Conservation (phyloP, 2,888 invertebrate genomes). For the Acronicta alni region DNA sequence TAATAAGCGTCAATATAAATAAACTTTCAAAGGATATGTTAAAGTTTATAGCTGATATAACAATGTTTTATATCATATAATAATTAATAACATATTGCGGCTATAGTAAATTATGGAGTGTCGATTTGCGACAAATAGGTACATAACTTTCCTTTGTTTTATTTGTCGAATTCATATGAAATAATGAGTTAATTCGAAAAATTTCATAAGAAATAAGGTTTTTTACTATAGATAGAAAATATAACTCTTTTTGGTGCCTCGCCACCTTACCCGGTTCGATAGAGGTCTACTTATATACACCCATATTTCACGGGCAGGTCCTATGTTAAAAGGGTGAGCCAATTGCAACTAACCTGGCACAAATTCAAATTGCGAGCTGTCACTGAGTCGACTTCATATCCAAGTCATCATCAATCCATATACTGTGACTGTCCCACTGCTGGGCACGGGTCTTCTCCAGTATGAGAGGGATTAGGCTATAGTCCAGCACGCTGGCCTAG, state of each 20-base stretch:
- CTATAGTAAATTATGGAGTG: not conserved
- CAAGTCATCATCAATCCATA: no score
- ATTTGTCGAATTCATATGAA: not conserved
- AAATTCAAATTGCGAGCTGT: no score
- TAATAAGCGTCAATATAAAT: conserved; percentile 6
- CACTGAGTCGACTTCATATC: no score
- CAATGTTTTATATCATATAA: conserved; percentile 25
- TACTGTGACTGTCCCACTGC: no score
- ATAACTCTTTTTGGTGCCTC: no score
- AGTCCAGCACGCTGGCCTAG: no score
- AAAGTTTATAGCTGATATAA: conserved; percentile 17
- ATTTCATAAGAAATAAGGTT: no score
- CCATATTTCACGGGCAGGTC: not conserved
- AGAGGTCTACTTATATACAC: not conserved
- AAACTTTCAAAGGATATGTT: conserved; percentile 2
- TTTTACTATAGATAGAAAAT: no score
- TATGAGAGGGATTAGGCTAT: no score
- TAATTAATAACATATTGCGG: conserved; percentile 20
- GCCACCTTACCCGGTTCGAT: not conserved
- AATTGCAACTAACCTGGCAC: not conserved
- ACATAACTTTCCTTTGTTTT: not conserved
- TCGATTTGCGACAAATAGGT: not conserved
- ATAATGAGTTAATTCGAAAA: no score
- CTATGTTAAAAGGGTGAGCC: not conserved
- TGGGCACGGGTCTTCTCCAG: no score